phyloP scores from a whole-genome alignment of 35 echinoderm and acorn worm genomes.

The Apostichopus californicus region DNA sequence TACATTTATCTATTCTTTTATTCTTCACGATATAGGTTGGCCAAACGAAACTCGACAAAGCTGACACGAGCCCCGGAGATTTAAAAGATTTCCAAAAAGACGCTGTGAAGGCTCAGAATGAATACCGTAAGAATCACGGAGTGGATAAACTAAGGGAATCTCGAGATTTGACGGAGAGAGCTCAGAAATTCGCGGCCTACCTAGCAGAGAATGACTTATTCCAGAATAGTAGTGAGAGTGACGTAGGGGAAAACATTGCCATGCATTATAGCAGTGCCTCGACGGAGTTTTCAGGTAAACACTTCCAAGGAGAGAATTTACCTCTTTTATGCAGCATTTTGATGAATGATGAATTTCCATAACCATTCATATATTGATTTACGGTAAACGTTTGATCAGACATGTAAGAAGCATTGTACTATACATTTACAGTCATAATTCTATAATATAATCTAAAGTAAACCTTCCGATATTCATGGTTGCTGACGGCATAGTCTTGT shows the following conservation, averaged over 20 bases:
- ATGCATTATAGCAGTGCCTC: slow-evolving; percentile 87
- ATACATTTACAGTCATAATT: too few relatives aligned
- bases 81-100: slow-evolving; percentile 73
- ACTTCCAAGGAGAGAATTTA: too few relatives aligned
- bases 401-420: too few relatives aligned
- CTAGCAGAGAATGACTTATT: slow-evolving; percentile 79
- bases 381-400: too few relatives aligned
- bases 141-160: slow-evolving; percentile 66
- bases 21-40: slow-evolving; percentile 52
- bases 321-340: too few relatives aligned
- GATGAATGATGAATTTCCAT: too few relatives aligned
- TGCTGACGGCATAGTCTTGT: too few relatives aligned
- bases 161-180: slow-evolving; percentile 57
- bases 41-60: slow-evolving; percentile 65
- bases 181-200: slow-evolving; percentile 87
- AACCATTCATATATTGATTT: too few relatives aligned
- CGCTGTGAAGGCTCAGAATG: slow-evolving; percentile 72
- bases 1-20: background rate
- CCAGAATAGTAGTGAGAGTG: slow-evolving; percentile 71
- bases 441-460: too few relatives aligned
- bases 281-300: slow-evolving; percentile 86
- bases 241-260: slow-evolving; percentile 95
- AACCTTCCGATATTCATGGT: too few relatives aligned
- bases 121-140: slow-evolving; percentile 65
- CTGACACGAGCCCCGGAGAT: slow-evolving; percentile 70